Conservation (phyloP, 1,140 invertebrate genomes). For the Plodia interpunctella region DNA sequence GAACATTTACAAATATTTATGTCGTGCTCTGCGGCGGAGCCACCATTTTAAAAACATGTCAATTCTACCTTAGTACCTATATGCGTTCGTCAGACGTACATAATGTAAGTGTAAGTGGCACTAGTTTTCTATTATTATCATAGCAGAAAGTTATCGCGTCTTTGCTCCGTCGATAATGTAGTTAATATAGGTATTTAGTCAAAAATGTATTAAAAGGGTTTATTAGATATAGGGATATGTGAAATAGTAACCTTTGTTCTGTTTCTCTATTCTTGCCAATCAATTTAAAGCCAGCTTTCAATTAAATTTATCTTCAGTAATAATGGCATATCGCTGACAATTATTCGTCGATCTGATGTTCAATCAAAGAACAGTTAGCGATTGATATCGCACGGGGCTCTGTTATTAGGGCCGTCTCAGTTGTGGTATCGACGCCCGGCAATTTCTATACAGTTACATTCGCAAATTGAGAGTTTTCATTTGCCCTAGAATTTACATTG, state of each 20-base stretch:
- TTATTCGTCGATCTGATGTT: slow-evolving; percentile 31
- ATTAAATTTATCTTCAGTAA: slow-evolving; percentile 17
- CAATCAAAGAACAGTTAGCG: slow-evolving; percentile 48
- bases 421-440: slow-evolving; percentile 23
- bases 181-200: no score
- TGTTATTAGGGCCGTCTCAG: slow-evolving; percentile 42
- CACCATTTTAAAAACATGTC: no score
- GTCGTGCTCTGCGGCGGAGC: no score
- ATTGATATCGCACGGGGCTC: slow-evolving; percentile 38
- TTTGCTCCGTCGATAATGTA: no score
- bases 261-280: background rate
- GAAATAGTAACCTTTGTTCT: no score
- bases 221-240: no score
- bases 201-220: background rate
- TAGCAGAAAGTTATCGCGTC: no score
- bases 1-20: no score
- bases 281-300: slow-evolving; percentile 8
- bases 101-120: no score
- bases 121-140: no score
- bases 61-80: no score
- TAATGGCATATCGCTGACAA: slow-evolving; percentile 30
- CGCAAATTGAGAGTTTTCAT: slow-evolving; percentile 2
- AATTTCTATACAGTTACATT: slow-evolving; percentile 35
- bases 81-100: no score
- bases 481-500: background rate